phyloP scores from a whole-genome alignment of 2,888 invertebrate genomes.

The Helicoverpa assulta region DNA sequence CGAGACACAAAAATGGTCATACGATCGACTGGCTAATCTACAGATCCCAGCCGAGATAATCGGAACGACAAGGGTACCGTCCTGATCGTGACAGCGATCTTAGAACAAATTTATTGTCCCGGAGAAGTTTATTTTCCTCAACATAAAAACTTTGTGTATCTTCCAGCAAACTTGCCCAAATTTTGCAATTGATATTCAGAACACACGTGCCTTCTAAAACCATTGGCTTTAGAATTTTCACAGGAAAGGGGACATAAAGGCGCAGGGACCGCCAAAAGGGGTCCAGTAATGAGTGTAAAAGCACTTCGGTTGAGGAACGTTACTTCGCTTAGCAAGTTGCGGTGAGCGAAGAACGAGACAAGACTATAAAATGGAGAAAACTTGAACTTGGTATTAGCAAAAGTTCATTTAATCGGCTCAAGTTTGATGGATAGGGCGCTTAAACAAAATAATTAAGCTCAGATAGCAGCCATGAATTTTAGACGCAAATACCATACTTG shows the following conservation, averaged over 20 bases:
- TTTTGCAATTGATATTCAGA: constrained; percentile 57
- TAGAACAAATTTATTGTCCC: constrained; percentile 61
- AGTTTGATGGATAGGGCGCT: constrained; percentile 21
- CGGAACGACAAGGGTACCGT: constrained; percentile 65
- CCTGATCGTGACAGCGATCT: constrained; percentile 68
- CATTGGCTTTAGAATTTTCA: constrained; percentile 60
- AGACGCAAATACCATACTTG: background rate
- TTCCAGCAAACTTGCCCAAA: constrained; percentile 38
- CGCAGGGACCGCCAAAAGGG: constrained; percentile 50
- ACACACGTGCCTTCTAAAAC: constrained; percentile 58
- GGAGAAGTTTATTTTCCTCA: constrained; percentile 43
- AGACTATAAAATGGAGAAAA: constrained; percentile 49
- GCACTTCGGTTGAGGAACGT: constrained; percentile 64
- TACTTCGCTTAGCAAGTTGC: constrained; percentile 59
- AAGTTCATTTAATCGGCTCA: constrained; percentile 25
- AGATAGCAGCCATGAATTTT: constrained; percentile 7
- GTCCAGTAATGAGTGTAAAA: constrained; percentile 66
- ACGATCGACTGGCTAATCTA: constrained; percentile 66
- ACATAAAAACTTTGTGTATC: constrained; percentile 50
- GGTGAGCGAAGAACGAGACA: constrained; percentile 39
- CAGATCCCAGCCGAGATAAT: constrained; percentile 67
- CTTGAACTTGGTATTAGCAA: constrained; percentile 29
- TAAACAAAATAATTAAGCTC: constrained; percentile 19
- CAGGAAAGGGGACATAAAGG: constrained; percentile 53
- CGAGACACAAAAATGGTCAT: constrained; percentile 65